Base-by-base conservation (phyloP, 2,113 vertebrate species). In the Calypte anna region DNA sequence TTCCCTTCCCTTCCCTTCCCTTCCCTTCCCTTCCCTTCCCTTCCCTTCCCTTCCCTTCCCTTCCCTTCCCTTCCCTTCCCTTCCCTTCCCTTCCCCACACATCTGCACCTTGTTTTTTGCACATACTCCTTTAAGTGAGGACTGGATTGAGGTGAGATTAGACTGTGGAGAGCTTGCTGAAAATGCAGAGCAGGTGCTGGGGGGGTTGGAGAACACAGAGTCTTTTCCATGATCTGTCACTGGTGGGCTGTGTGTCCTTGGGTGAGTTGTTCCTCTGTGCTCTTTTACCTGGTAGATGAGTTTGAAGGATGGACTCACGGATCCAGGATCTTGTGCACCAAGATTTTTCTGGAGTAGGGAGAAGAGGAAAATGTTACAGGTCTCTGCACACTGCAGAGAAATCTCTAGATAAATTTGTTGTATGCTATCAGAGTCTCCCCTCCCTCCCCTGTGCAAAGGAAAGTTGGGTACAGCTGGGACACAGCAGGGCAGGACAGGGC, bases 401-500 rank as follows among this genome's bases (percentile, higher is more conserved):
- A 54, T 15, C 55, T 51, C 6, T 13, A 22, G 19, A 17, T 50
- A 1, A 33, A 19, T 8, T 28, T 31, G 48, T 4, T 28, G 46
- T 21, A 59, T 81, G 68, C 57, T 53, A 54, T 36, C 64, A 53
- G 67, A 24, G 18, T 7, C 10, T 17, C 6, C 57, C 6, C 38
- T 67, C 50, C 40, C 27, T 68, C 38, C 53, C 24, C 6, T 59
- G 31, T 33, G 24, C 84, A 6, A 10, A 22, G 48, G n/a, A 16
- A 16, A 38, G 2, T 4, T 0, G 0, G 3, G 62, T 15, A 2
- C 51, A 27, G 55, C 70, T 48, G 54, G 69, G 28, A 14, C n/a
- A 14, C 12, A 13, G 27, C 8, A 13, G 27, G 40, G 54, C 12
- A 7, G 1, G n/a, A 2, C 40, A 40, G 40, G 40, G 11, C 40